Evolutionary conservation across 1,140 invertebrate genomes (phyloP).

Genomic region (Trypoxylus dichotomus): DNA sequence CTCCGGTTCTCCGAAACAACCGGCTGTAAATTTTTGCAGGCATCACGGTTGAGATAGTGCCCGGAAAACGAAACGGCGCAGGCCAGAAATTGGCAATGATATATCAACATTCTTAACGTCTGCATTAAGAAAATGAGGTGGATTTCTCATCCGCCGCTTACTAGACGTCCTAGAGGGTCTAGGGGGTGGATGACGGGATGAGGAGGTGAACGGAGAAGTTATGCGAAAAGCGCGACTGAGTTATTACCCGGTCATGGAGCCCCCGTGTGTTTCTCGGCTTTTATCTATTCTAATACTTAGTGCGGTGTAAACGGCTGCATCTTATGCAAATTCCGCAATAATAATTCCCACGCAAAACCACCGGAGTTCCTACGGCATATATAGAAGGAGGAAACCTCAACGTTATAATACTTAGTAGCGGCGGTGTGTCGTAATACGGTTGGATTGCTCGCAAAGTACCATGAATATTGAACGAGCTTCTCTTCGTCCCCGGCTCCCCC

Average conservation of each 20-base stretch:
- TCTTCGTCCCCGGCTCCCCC: background rate
- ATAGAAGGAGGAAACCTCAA: background rate
- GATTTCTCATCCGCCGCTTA: background rate
- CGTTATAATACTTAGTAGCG: background rate
- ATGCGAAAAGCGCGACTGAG: background rate
- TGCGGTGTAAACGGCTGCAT: background rate
- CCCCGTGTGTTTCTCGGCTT: background rate
- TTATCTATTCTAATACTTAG: background rate
- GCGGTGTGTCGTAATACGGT: background rate
- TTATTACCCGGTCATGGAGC: background rate
- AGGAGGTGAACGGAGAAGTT: background rate
- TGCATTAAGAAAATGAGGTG: background rate
- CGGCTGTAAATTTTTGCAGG: background rate
- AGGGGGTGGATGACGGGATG: background rate
- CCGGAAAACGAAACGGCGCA: background rate
- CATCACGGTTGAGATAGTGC: background rate
- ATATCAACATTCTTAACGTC: slow-evolving; percentile 6
- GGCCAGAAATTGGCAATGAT: slow-evolving; percentile 9
- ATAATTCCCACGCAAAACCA: background rate
- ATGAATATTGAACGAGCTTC: slow-evolving; percentile 19
- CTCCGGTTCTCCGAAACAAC: background rate
- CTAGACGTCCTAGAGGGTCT: background rate
- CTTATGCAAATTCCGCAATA: background rate
- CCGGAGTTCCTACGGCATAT: background rate
- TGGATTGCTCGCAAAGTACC: background rate